Evolutionary conservation across 2,113 vertebrate genomes (phyloP).

Genomic region (Laticauda laticaudata): DNA sequence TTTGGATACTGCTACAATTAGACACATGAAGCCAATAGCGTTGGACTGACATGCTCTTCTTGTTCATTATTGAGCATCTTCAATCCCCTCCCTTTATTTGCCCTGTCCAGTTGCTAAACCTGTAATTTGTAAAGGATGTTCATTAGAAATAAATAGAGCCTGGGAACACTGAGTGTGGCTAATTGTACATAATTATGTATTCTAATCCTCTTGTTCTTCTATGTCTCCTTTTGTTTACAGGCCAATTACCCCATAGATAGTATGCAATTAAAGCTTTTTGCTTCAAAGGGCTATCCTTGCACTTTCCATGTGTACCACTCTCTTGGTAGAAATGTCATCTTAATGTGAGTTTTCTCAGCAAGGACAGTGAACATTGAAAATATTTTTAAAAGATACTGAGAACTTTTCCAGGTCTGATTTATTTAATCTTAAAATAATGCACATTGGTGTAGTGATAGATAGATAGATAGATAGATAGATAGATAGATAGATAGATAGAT

Average conservation of each 20-base stretch:
- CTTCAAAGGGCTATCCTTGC: constrained; percentile 44
- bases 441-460: not conserved
- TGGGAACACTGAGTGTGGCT: constrained; percentile 56
- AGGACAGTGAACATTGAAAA: not conserved
- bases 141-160: constrained; percentile 60
- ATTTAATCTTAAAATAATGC: not conserved
- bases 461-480: no score
- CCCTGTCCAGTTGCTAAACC: constrained; percentile 38
- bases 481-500: no score
- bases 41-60: not conserved
- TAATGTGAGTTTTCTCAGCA: not conserved
- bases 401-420: not conserved
- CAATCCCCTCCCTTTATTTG: constrained; percentile 29
- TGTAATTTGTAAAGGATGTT: constrained; percentile 56
- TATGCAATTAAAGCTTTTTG: constrained; percentile 57
- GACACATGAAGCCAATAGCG: not conserved
- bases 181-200: constrained; percentile 63
- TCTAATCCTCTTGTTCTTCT: constrained; percentile 54
- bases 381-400: no score
- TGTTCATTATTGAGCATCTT: not conserved
- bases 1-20: fast-evolving
- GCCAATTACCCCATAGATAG: constrained; percentile 60
- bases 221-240: constrained; percentile 63
- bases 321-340: constrained; percentile 39
- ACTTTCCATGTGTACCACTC: constrained; percentile 22